These are phyloP conservation scores for Odocoileus hemionus DNA, from an alignment of 2,113 vertebrate species.

Conservation along the genomic window DNA sequence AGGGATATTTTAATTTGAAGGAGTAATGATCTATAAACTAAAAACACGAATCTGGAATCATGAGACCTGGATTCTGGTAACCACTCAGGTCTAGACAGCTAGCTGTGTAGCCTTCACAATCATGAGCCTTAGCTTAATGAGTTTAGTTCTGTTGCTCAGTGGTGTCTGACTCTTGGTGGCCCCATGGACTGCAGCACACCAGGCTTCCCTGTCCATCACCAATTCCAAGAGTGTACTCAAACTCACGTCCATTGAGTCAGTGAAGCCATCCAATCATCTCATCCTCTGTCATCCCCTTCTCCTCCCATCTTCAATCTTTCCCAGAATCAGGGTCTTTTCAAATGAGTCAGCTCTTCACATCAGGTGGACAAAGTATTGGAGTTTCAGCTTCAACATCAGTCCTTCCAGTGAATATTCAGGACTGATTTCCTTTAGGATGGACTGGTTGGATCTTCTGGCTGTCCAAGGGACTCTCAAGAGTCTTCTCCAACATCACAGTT, in stretches of 20 bases:
- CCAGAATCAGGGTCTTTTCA: neutral
- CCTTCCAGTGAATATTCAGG: neutral
- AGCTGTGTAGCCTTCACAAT: neutral
- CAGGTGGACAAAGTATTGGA: neutral
- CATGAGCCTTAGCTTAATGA: neutral
- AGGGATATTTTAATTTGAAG: neutral
- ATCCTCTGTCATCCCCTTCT: neutral
- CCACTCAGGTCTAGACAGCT: neutral
- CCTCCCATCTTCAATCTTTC: neutral
- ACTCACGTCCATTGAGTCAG: neutral
- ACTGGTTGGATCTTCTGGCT: accelerated
- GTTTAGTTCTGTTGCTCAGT: neutral
- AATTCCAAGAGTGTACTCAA: neutral
- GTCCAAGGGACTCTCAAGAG: neutral
- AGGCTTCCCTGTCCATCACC: neutral
- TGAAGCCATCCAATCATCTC: neutral
- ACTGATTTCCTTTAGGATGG: neutral
- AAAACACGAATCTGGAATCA: neutral
- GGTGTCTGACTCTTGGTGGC: neutral
- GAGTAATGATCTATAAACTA: neutral
- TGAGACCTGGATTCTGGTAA: neutral
- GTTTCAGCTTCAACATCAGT: neutral
- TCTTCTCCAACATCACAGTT: neutral
- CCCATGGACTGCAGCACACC: accelerated
- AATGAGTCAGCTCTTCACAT: neutral